Evolutionary conservation across 2,888 invertebrate genomes (phyloP).

Genomic region (Trypoxylon attenuatum): DNA sequence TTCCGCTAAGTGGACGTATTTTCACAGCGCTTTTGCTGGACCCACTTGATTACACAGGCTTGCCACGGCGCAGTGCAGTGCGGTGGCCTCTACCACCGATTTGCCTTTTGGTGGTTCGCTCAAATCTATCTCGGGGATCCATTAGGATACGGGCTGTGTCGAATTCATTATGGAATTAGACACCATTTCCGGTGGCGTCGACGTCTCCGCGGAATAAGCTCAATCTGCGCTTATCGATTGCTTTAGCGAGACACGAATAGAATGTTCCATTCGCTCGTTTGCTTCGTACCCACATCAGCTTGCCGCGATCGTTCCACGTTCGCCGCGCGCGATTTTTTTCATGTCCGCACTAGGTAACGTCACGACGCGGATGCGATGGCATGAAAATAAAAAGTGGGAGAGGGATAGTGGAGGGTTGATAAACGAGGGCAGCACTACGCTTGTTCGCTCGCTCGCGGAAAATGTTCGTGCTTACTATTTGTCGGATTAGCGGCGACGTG

Average conservation of each 20-base stretch:
- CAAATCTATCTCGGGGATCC: slow-evolving; percentile 32
- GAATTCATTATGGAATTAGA: slow-evolving; percentile 51
- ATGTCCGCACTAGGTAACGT: background rate
- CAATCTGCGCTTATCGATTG: slow-evolving; percentile 40
- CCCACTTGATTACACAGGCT: background rate
- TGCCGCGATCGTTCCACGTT: slow-evolving; percentile 8
- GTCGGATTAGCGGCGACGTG: background rate
- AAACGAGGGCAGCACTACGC: too few relatives aligned
- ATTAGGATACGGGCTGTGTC: slow-evolving; percentile 30
- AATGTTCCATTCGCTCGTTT: slow-evolving; percentile 13
- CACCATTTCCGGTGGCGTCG: slow-evolving; percentile 27
- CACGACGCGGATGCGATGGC: background rate
- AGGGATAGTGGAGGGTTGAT: background rate
- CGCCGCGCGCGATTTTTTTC: background rate
- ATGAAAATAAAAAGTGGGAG: background rate
- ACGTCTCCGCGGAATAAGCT: slow-evolving; percentile 36
- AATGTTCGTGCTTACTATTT: slow-evolving; percentile 9
- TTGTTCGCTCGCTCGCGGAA: too few relatives aligned
- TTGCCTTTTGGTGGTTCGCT: slow-evolving; percentile 16
- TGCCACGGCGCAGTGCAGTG: too few relatives aligned
- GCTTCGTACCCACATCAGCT: background rate
- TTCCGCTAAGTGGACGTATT: background rate
- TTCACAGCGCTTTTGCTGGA: background rate
- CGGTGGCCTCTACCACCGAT: too few relatives aligned
- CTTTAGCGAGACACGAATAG: slow-evolving; percentile 24